phyloP scores from a whole-genome alignment of 2,797 vertebrate genomes.

The Pangasius larnaudii region DNA sequence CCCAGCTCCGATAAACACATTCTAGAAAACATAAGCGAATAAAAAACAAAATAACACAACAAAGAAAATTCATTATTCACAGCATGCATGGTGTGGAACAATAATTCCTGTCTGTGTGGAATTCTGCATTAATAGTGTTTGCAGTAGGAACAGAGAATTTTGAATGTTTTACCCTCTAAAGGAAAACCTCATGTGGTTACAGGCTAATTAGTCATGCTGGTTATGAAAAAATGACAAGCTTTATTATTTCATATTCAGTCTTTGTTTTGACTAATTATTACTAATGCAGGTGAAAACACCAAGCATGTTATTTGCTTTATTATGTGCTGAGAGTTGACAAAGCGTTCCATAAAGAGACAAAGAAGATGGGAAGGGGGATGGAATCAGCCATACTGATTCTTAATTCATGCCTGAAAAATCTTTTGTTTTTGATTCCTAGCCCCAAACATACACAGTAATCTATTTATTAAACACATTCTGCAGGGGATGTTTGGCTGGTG shows the following conservation, averaged over 20 bases:
- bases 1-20: not conserved
- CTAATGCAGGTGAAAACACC: constrained; percentile 71
- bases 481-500: not conserved
- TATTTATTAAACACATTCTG: not conserved
- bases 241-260: constrained; percentile 72
- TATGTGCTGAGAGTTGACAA: constrained; percentile 42
- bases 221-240: constrained; percentile 68
- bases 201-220: constrained; percentile 79
- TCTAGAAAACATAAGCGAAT: not conserved
- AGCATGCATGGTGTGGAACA: constrained; percentile 73
- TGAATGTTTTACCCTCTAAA: constrained; percentile 62
- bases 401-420: constrained; percentile 7
- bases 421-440: not conserved
- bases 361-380: not conserved
- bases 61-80: constrained; percentile 81
- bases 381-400: not conserved
- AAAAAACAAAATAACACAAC: constrained; percentile 59
- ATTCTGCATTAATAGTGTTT: constrained; percentile 79
- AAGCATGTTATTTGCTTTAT: constrained; percentile 61
- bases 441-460: not conserved
- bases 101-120: constrained; percentile 76
- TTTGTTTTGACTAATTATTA: constrained; percentile 81
- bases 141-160: constrained; percentile 65
- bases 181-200: constrained; percentile 73
- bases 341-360: not conserved